A percentile compares a stretch with the other conserved stretches of the same genome.
Evolutionary conservation across 2,113 vertebrate genomes (phyloP).

Genomic region (Myiagra hebetior): DNA sequence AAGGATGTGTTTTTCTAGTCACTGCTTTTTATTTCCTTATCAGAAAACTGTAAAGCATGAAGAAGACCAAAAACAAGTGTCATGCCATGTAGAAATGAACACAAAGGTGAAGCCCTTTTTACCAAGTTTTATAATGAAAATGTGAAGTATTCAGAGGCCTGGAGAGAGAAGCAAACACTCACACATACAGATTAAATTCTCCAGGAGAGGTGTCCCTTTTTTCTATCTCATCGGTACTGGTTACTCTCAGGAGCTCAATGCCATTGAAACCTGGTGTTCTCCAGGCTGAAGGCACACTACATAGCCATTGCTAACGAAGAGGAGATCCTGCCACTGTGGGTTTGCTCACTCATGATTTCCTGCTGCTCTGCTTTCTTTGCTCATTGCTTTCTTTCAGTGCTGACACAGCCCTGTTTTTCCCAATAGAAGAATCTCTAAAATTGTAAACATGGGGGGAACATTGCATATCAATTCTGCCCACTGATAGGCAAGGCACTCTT

Average conservation of each 20-base stretch:
- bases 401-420: neutral
- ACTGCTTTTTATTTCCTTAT: neutral
- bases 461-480: accelerated
- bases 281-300: neutral
- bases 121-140: neutral
- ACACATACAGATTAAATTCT: neutral
- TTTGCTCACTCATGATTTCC: neutral
- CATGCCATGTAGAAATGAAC: neutral
- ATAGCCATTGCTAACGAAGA: neutral
- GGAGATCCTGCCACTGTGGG: neutral
- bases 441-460: accelerated
- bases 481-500: neutral
- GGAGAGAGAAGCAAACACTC: neutral
- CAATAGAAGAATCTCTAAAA: neutral
- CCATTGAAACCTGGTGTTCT: neutral
- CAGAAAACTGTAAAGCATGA: neutral
- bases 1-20: neutral
- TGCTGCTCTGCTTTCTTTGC: neutral
- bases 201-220: neutral
- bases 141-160: neutral
- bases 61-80: neutral
- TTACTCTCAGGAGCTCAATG: neutral
- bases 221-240: neutral
- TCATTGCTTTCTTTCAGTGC: neutral
- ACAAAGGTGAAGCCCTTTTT: neutral